Base-by-base conservation (phyloP, 1,140 invertebrate species). In the Thaumatotibia leucotreta region DNA sequence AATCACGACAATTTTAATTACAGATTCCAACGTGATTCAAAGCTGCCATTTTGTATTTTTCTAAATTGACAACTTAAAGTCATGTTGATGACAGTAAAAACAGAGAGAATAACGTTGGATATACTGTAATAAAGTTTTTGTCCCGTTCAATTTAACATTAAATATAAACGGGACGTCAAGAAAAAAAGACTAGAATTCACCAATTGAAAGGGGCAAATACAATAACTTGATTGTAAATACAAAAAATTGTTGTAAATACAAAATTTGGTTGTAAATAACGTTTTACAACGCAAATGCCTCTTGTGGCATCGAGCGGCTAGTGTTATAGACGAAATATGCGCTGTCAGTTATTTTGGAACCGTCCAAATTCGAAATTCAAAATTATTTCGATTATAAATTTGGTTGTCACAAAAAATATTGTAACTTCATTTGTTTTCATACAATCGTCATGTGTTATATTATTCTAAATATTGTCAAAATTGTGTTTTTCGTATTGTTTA, bases 161-260 rank as follows among this genome's bases (percentile, higher is more conserved):
- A 50, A 50, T 10, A 20, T 20, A 24, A 29, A 62, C 61, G 31
- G 22, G 29, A 61, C 58, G 17, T 33, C 61, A 29, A 64, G 35
- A 73, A 76, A 67, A 82, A 84, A 84, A 89, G 84, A 87, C 88
- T 86, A 89, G 35, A 83, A 70, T 85, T 86, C 83, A 87, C 83
- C 86, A 84, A 89, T 89, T 82, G 68, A 67, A 75, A 75, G 39
- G 33, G 50, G 54, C 10, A 39, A 66, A 54, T 61, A 70, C n/a
- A 23, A 63, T 35, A 63, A 63, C 23, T 63, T 31, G 22, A n/a
- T 63, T 63, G 14, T 22, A 39, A 63, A 32, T 32, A 62, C 32
- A 62, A 33, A 31, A 62, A 62, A 32, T 27, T 3, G 17, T 24
- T 62, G 32, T 62, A 31, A 62, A 62, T n/a, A 62, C 20, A 17